Base-by-base conservation (phyloP, 2,113 vertebrate species). In the Chrysemys picta region DNA sequence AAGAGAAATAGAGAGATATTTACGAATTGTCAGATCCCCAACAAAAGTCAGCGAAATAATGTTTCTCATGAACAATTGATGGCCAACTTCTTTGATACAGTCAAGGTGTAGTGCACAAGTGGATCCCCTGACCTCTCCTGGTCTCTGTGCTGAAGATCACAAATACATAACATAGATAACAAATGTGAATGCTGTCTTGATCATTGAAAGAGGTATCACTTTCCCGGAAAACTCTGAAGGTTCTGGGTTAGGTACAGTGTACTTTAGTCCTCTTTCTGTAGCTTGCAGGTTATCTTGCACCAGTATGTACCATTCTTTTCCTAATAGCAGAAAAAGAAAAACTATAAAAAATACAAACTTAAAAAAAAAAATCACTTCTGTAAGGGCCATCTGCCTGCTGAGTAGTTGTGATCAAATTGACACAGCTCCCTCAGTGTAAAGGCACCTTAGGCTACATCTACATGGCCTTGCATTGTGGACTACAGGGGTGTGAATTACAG, bases 91-190 rank as follows among this genome's bases (percentile, higher is more conserved):
- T 25, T 75, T 75, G 19, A 42, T 75, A 75, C 17, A 12, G n/a
- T 75, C 38, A 24, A 17, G 19, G 16, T 59, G 4, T 75, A 80
- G 21, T 35, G 17, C 10, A 0, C 0, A 69, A 45, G 22, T 50
- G 52, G 8, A 31, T 85, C 89, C 75, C 85, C 4, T 27, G 8
- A 78, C 35, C 8, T 79, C 45, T 38, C 21, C 19, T 72, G 56
- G 2, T 78, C 21, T 7, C 27, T 88, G 76, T 53, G 29, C 7
- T 69, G 72, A 22, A 24, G 76, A 89, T 54, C 24, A 56, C 45
- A 79, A 69, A 93, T 72, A 19, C 13, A 89, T 50, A 89, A 21
- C 2, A 35, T 4, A 81, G 47, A 3, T 35, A 59, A 2, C 10
- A 56, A 17, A 10, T 25, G 2, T 35, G 84, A 89, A 72, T 72